These are phyloP conservation scores for Pseudococcus longispinus DNA, from an alignment of 2,888 invertebrate species.

Conservation along the genomic window DNA sequence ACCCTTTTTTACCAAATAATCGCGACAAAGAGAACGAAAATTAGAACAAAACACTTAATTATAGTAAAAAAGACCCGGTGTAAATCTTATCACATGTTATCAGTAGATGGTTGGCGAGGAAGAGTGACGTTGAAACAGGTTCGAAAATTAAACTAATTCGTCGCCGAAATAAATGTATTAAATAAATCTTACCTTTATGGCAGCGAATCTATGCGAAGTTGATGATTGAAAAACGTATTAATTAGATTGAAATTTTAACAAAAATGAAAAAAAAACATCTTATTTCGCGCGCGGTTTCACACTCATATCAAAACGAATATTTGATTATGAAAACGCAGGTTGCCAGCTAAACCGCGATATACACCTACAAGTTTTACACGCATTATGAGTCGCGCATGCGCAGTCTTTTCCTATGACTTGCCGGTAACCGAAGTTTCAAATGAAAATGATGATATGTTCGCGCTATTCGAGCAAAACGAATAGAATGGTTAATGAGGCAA, in stretches of 20 bases:
- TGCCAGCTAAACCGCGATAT: constrained; percentile 40
- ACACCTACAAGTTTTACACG: constrained; percentile 31
- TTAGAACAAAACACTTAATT: neutral
- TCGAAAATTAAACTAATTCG: neutral
- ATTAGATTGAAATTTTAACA: constrained; percentile 13
- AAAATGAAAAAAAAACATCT: constrained; percentile 2
- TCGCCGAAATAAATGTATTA: neutral
- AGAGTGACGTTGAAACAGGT: neutral
- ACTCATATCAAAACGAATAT: constrained; percentile 39
- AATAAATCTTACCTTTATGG: neutral
- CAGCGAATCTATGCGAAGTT: no score
- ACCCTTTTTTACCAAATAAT: neutral
- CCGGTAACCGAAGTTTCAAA: constrained; percentile 27
- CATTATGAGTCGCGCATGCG: constrained; percentile 23
- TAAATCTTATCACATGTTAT: neutral
- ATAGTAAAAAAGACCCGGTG: neutral
- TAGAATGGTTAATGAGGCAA: neutral
- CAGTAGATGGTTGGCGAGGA: neutral
- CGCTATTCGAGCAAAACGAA: constrained; percentile 7
- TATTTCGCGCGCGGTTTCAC: constrained; percentile 45
- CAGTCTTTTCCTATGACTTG: neutral
- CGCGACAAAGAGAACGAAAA: no score
- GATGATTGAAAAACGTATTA: neutral
- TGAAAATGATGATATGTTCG: neutral
- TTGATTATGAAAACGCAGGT: constrained; percentile 42